Conservation (phyloP, 2,888 invertebrate genomes). For the Ormyrus rosae region DNA sequence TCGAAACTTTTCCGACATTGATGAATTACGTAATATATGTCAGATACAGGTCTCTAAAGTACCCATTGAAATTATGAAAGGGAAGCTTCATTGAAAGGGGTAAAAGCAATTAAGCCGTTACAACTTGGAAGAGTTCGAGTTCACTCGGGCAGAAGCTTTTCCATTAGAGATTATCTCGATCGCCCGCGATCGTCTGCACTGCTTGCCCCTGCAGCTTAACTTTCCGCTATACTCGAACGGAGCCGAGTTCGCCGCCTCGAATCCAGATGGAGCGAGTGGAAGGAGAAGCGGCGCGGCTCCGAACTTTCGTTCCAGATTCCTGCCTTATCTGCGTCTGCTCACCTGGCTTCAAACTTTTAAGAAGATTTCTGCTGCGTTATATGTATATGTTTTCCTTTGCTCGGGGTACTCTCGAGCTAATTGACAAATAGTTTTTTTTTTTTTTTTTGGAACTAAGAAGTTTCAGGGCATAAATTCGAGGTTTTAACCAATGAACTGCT, state of each 20-base stretch:
- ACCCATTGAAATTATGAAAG: slow-evolving; percentile 5
- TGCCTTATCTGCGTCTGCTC: slow-evolving; percentile 29
- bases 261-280: slow-evolving; percentile 20
- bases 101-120: slow-evolving; percentile 26
- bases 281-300: not conserved
- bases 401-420: too few species aligned
- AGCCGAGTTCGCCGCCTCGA: not conserved
- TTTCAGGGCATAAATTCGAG: too few species aligned
- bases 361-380: too few species aligned
- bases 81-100: not conserved
- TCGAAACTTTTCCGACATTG: not conserved
- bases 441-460: too few species aligned
- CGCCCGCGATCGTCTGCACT: not conserved
- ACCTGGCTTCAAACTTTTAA: not conserved
- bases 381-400: too few species aligned
- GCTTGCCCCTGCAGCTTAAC: not conserved
- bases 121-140: slow-evolving; percentile 16
- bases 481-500: too few species aligned
- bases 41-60: slow-evolving; percentile 5
- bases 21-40: slow-evolving; percentile 7
- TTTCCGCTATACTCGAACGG: not conserved
- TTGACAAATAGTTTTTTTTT: too few species aligned
- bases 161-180: slow-evolving; percentile 16
- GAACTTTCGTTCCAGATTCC: not conserved
- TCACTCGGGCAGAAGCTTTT: slow-evolving; percentile 31